A percentile compares a stretch with the other conserved stretches of the same genome.
phyloP scores from a whole-genome alignment of 2,888 invertebrate genomes.

The Ceriagrion tenellum region DNA sequence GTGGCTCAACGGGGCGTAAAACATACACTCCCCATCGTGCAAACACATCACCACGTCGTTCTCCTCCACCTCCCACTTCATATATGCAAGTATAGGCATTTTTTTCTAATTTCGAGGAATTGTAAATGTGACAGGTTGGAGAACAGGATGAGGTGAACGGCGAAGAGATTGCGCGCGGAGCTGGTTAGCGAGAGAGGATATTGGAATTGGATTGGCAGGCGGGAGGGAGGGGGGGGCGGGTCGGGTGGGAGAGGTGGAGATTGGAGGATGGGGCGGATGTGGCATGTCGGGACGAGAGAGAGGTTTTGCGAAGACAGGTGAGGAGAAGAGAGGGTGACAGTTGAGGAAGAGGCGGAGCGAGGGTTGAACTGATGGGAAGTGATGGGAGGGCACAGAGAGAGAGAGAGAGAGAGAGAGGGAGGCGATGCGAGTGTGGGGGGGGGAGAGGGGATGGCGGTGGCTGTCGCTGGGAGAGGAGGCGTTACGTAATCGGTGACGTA shows the following conservation, averaged over 20 bases:
- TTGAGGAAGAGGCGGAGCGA: background rate
- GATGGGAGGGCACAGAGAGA: background rate
- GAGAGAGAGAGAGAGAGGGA: background rate
- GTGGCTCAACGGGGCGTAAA: too few relatives aligned
- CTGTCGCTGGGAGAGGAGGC: background rate
- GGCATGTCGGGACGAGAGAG: background rate
- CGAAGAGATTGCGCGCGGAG: background rate
- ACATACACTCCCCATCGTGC: too few relatives aligned
- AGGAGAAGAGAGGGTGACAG: background rate
- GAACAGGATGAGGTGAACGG: background rate
- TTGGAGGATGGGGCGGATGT: background rate
- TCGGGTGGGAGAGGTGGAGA: background rate
- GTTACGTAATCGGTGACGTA: conserved; percentile 22
- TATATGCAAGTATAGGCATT: background rate
- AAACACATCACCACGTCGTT: too few relatives aligned
- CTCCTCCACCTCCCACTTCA: background rate
- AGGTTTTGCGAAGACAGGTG: background rate
- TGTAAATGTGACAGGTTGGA: background rate
- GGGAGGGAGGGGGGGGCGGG: background rate
- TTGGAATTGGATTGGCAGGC: conserved; percentile 1
- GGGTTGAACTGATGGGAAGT: background rate
- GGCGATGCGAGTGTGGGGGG: background rate
- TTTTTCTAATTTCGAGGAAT: background rate
- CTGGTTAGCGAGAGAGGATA: background rate
- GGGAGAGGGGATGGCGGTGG: background rate